Percentiles rank a stretch among this genome's conserved stretches.
Evolutionary conservation across 2,113 vertebrate genomes (phyloP).

Genomic region (Falcunculus frontatus): DNA sequence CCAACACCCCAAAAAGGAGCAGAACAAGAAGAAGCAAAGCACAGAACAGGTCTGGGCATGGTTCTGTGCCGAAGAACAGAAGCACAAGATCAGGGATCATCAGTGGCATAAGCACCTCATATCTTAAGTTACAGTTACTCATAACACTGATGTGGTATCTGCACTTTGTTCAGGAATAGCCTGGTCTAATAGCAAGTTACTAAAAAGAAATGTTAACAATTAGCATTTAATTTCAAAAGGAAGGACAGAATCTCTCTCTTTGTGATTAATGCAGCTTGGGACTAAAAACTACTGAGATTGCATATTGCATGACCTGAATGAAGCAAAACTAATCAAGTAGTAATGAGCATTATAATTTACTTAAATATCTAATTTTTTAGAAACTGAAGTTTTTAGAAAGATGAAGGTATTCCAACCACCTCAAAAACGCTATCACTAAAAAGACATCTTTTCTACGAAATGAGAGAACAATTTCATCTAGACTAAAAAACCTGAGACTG

Average conservation of each 20-base stretch:
- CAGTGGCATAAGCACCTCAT: not conserved
- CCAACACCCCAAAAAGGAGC: not conserved
- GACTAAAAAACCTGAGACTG: not conserved
- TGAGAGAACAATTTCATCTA: not conserved
- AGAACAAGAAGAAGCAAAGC: not conserved
- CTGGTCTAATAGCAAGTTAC: not conserved
- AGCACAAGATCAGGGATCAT: not conserved
- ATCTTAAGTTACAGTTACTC: not conserved
- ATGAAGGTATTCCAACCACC: not conserved
- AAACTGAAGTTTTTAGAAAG: not conserved
- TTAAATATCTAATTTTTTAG: not conserved
- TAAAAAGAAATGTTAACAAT: not conserved
- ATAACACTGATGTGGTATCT: fast-evolving
- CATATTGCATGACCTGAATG: not conserved
- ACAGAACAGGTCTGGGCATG: not conserved
- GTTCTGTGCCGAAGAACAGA: fast-evolving
- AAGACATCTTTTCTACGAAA: not conserved
- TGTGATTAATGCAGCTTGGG: too few species aligned
- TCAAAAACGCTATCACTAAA: not conserved
- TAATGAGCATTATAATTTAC: not conserved
- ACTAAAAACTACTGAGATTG: not conserved
- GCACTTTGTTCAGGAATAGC: not conserved
- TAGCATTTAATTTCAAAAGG: not conserved
- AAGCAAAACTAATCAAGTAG: not conserved
- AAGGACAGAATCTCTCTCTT: not conserved